Evolutionary conservation across 35 echinoderm and acorn worm species (phyloP), one percentile per base, ranked within the genome.

Genomic region (Chiridota heheva): DNA sequence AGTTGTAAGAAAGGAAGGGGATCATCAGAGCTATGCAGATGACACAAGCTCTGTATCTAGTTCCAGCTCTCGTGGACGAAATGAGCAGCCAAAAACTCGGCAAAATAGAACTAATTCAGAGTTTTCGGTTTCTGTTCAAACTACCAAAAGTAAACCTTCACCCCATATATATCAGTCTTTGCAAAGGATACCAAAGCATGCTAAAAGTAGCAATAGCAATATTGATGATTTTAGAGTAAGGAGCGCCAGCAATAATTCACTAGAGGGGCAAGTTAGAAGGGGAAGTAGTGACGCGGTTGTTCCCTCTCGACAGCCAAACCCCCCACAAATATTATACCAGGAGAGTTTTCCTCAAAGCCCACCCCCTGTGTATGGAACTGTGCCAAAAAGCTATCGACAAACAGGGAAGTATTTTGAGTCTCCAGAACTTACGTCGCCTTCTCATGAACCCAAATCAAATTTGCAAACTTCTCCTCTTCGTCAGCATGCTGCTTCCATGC

Each of bases 401-500:
- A 72, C 64, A 7, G 86, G 91, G 36, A 81, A 76, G 22, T 89
- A 90, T 67, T 75, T 81, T 61, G 91, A 96, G 39, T 93, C 90
- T 3, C 91, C 86, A 22, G 86, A 90, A 60, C 48, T 90, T 18
- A 68, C 67, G n/a, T 79, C 86, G 6, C 60, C 81, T 18, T 39
- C 72, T 28, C 43, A 65, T 17, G 65, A 74, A 18, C 73, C 38
- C 6, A 40, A 83, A 40, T n/a, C n/a, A n/a, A n/a, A 84, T 25
- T 77, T 68, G 37, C 51, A 73, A 29, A 30, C 77, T 4, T 60
- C 87, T 20, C 64, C 44, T 24, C 39, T 82, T 28, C 68, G 80
- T 2, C 82, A 89, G 29, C 91, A 96, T 61, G 91, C 91, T 18
- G 82, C 80, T 26, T 96, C 91, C 5, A 80, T 85, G 74, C 81